Conservation (phyloP, 2,797 vertebrate species). For the Rousettus madagascariensis region DNA sequence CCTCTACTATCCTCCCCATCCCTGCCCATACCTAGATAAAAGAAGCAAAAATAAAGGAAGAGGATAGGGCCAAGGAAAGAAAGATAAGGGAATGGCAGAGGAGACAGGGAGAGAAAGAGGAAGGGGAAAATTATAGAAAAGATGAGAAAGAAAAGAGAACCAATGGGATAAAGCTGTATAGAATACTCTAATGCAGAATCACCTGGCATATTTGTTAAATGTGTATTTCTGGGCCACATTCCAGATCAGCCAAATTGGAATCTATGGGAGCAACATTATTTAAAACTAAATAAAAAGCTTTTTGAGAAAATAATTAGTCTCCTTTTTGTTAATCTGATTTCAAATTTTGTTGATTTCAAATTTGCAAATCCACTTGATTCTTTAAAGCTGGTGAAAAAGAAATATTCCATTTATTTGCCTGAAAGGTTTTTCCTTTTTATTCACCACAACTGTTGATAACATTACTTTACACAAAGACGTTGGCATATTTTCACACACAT, state of each 20-base stretch:
- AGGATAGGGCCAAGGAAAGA: background rate
- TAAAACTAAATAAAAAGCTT: conserved; percentile 60
- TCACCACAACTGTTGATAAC: conserved; percentile 26
- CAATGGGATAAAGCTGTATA: background rate
- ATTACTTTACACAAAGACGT: conserved; percentile 20
- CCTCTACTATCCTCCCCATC: background rate
- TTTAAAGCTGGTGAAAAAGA: conserved; percentile 37
- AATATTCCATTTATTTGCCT: conserved; percentile 38
- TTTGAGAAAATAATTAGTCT: conserved; percentile 65
- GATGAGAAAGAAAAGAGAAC: background rate
- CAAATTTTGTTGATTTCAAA: conserved; percentile 61
- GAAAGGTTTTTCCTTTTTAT: conserved; percentile 54
- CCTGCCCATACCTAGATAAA: background rate
- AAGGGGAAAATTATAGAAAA: conserved; percentile 40
- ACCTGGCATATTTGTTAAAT: conserved; percentile 37
- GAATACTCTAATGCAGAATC: conserved; percentile 19
- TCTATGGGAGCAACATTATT: conserved; percentile 29
- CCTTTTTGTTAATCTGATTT: conserved; percentile 67
- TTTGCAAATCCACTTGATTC: conserved; percentile 62
- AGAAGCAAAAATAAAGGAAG: too few species aligned
- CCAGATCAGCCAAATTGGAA: conserved; percentile 60
- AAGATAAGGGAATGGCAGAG: background rate
- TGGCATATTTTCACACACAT: conserved; percentile 16
- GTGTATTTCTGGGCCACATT: conserved; percentile 57
- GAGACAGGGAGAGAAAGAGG: background rate